Base-by-base conservation (phyloP, 2,113 vertebrate species). In the Gnathonemus echidnorhynchus region DNA sequence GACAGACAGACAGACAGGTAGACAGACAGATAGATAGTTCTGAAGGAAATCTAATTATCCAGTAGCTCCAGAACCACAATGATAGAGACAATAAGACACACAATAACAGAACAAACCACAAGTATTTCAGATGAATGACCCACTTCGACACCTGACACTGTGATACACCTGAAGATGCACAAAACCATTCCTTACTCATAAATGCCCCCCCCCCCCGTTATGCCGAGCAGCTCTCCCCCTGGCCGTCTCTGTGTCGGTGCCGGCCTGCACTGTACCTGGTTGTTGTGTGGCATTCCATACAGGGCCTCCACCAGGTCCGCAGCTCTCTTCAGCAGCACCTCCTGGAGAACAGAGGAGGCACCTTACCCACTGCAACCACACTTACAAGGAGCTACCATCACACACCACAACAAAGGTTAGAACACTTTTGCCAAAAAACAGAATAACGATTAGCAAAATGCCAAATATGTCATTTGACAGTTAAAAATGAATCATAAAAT, bases 221-320 rank as follows among this genome's bases (percentile, higher is more conserved):
- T 77, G 15, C 5, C 15, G 11, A 77, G 3, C 31, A 6, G 27
- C 27, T 24, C 31, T 7, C 5, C 13, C 70, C 70, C 15, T 39
- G 70, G 31, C 70, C 10, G 0, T 74, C 7, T n/a, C 58, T 27
- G 58, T 27, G n/a, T 9, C 58, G n/a, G 9, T 11, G n/a, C 9
- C 58, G n/a, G 58, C 58, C 58, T n/a, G 62, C 62, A 66, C n/a
- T 66, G n/a, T 74, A 88, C 88, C 88, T 88, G 88, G 45, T 50
- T 88, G 88, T 88, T 88, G 88, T 88, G 88, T 3, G 88, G 88
- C 88, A 88, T 88, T 17, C 88, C 88, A 6, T 88, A 88, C 42
- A 88, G 62, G 13, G 88, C 88, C 45, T 88, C 88, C 5, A 88
- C 88, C n/a, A 88, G 42, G 46, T 88, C 88, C 10, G 88, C 88